Percentiles rank a stretch among this genome's conserved stretches.
These are phyloP conservation scores for Dicycla oo DNA, from an alignment of 2,888 invertebrate species.

Conservation along the genomic window DNA sequence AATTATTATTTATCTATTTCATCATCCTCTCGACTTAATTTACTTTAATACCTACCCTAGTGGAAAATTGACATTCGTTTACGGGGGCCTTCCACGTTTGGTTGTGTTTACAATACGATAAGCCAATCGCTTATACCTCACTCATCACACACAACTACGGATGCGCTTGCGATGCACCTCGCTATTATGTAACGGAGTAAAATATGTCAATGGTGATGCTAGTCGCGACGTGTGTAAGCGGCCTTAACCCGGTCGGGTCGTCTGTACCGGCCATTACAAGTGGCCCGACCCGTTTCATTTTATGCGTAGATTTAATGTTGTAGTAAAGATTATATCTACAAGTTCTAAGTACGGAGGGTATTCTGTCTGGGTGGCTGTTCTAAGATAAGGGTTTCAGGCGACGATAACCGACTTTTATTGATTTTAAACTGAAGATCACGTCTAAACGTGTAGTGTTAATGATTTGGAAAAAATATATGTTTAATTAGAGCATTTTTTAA, in stretches of 20 bases:
- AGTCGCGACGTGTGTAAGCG: constrained; percentile 60
- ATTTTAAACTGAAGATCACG: too few species aligned
- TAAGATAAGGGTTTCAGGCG: constrained; percentile 18
- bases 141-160: constrained; percentile 42
- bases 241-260: constrained; percentile 75
- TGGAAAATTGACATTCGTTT: too few species aligned
- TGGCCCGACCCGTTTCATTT: constrained; percentile 51
- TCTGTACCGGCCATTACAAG: constrained; percentile 41
- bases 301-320: constrained; percentile 40
- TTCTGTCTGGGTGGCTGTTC: not conserved
- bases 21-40: too few species aligned
- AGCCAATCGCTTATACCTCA: constrained; percentile 37
- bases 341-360: not conserved
- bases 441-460: too few species aligned
- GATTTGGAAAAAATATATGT: too few species aligned
- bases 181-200: constrained; percentile 76
- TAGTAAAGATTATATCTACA: constrained; percentile 20
- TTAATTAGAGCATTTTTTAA: too few species aligned
- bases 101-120: not conserved
- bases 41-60: too few species aligned
- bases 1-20: too few species aligned
- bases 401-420: too few species aligned
- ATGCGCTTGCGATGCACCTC: constrained; percentile 61
- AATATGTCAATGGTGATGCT: constrained; percentile 78
- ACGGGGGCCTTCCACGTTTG: too few species aligned